These are phyloP conservation scores for Argyresthia goedartella DNA, from an alignment of 2,888 invertebrate genomes.

Conservation along the genomic window DNA sequence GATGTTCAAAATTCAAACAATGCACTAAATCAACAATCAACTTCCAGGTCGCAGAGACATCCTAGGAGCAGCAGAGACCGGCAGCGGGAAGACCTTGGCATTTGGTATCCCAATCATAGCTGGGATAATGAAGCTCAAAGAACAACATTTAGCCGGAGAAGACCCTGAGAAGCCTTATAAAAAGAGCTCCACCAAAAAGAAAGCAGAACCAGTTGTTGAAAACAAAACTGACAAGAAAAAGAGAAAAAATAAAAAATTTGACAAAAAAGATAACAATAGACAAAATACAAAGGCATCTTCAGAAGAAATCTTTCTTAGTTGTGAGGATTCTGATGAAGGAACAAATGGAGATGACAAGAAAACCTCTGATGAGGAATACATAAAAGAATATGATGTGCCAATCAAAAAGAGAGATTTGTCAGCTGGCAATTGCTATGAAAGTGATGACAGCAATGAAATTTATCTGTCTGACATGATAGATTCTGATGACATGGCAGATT, in stretches of 20 bases:
- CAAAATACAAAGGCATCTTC: constrained; percentile 29
- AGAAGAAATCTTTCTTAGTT: constrained; percentile 52
- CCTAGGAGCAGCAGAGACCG: constrained; percentile 98
- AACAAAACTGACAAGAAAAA: constrained; percentile 14
- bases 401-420: constrained; percentile 34
- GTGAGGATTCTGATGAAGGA: constrained; percentile 8
- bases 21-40: background rate
- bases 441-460: constrained; percentile 46
- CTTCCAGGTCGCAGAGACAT: constrained; percentile 83
- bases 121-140: constrained; percentile 82
- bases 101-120: constrained; percentile 95
- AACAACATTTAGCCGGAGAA: constrained; percentile 40
- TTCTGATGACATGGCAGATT: constrained; percentile 41
- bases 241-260: constrained; percentile 18
- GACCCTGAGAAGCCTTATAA: constrained; percentile 51
- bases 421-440: constrained; percentile 41
- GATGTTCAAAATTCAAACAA: too few species aligned
- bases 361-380: constrained; percentile 23
- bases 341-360: constrained; percentile 10
- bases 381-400: constrained; percentile 51
- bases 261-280: constrained; percentile 18
- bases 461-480: constrained; percentile 52
- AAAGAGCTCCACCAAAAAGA: constrained; percentile 38
- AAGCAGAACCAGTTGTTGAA: constrained; percentile 15
- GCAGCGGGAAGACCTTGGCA: constrained; percentile 98